Conservation (phyloP, 92 coral and sea anemone genomes). For the Umimayanthus kanabou region DNA sequence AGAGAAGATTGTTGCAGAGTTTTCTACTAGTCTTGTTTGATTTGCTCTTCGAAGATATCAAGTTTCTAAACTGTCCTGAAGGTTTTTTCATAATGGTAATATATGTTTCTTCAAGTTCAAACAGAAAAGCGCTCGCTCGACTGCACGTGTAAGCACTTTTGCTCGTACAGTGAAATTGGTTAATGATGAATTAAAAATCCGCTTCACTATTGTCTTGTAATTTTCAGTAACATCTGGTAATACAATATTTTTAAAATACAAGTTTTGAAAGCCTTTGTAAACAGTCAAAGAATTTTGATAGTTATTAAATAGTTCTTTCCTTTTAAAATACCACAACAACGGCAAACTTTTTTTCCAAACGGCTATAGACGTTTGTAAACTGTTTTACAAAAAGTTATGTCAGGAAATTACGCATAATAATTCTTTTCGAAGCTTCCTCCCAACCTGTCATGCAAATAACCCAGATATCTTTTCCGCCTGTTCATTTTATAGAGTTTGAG, state of each 20-base stretch:
- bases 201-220: not conserved
- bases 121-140: too few species aligned
- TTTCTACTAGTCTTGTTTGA: too few species aligned
- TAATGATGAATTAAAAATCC: not conserved
- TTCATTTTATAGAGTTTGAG: conserved; percentile 81
- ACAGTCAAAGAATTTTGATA: not conserved
- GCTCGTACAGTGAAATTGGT: too few species aligned
- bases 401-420: conserved; percentile 23
- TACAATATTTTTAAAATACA: too few species aligned
- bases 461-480: conserved; percentile 89
- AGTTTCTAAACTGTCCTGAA: not conserved
- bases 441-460: conserved; percentile 50
- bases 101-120: too few species aligned
- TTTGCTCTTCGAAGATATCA: not conserved
- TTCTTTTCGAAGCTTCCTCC: conserved; percentile 18
- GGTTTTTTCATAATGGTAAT: not conserved
- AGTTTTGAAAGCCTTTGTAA: too few species aligned
- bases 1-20: too few species aligned
- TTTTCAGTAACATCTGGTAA: not conserved
- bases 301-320: not conserved
- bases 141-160: too few species aligned
- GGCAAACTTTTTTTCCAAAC: not conserved
- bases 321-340: not conserved
- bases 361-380: not conserved
- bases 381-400: not conserved